Evolutionary conservation across 1,140 invertebrate genomes (phyloP), one percentile per base, ranked within the genome.

Genomic region (Linepithema humile): DNA sequence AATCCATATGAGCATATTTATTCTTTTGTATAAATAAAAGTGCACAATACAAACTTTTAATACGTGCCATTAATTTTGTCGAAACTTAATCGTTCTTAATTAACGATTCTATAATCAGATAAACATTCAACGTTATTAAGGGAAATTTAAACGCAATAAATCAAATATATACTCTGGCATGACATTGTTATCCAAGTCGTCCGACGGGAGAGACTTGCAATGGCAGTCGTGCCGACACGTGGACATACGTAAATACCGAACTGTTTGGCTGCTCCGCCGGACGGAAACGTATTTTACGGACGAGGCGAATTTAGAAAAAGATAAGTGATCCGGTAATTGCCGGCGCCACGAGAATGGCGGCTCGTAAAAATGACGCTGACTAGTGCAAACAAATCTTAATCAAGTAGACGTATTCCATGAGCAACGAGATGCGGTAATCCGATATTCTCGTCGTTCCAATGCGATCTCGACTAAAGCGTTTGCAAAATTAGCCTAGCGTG

Each of bases 341-440:
- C 60, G 74, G 45, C 73, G 59, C 59, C 59, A 17, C 7, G 73
- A 50, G 43, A 50, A 77, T 23, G 40, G 43, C 43, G 43, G 17
- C 72, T 64, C 73, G 43, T 77, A 77, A 77, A 64, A 77, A 77
- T 64, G 59, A 12, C 32, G 15, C 29, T 64, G 53, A 59, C 43
- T 26, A 50, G 43, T 38, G 43, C 74, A 77, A 77, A 77, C 60
- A 77, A 77, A 53, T 77, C 32, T 65, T 53, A 50, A 77, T 77
- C 74, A 65, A 77, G 45, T 38, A 65, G 45, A 77, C 62, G 53
- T 59, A 59, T 77, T 65, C 59, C 15, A 9, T 26, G 45, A 40
- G 60, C 74, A 26, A 29, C 32, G 32, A 26, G 20, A 38, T 38
- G 59, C 26, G 57, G 43, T 77, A 77, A 77, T 77, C 60, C 60